These are phyloP conservation scores for Temnopleurus reevesii DNA, from an alignment of 53 echinoderm and acorn worm species.

Conservation along the genomic window DNA sequence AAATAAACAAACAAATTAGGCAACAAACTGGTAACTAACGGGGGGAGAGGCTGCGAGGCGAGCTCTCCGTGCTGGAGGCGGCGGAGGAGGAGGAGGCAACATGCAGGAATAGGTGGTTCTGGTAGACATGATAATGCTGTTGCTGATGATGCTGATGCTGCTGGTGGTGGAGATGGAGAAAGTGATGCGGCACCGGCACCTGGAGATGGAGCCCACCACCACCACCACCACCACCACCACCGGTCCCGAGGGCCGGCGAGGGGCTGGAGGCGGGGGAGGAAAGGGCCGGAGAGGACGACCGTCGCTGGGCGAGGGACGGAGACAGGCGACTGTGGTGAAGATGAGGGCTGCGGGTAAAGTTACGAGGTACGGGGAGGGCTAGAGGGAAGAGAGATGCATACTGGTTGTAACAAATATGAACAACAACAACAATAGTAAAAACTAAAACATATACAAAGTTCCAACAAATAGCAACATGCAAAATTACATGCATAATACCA, in stretches of 20 bases:
- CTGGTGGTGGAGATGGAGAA: slow-evolving; percentile 27
- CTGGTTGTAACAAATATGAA: neutral
- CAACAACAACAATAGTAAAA: neutral
- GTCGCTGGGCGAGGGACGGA: slow-evolving; percentile 37
- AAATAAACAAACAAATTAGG: neutral
- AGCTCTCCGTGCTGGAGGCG: slow-evolving; percentile 17
- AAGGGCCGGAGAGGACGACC: slow-evolving; percentile 38
- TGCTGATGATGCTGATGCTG: slow-evolving; percentile 39
- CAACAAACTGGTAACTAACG: slow-evolving; percentile 36
- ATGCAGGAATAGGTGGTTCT: neutral
- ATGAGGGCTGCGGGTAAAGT: neutral
- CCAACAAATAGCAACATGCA: neutral
- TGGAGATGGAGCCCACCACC: slow-evolving; percentile 39
- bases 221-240: too few species aligned
- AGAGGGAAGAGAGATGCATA: slow-evolving; percentile 5
- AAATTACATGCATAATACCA: neutral
- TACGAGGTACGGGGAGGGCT: slow-evolving; percentile 44
- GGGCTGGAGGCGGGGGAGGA: slow-evolving; percentile 53
- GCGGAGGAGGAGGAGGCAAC: neutral
- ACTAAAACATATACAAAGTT: too few species aligned
- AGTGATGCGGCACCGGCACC: slow-evolving; percentile 18
- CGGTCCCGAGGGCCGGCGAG: slow-evolving; percentile 29
- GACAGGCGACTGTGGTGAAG: slow-evolving; percentile 33
- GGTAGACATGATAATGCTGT: slow-evolving; percentile 46
- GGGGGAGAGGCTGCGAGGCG: slow-evolving; percentile 42